These are phyloP conservation scores for Agonopterix subpropinquella DNA, from an alignment of 2,888 invertebrate species.

Conservation along the genomic window DNA sequence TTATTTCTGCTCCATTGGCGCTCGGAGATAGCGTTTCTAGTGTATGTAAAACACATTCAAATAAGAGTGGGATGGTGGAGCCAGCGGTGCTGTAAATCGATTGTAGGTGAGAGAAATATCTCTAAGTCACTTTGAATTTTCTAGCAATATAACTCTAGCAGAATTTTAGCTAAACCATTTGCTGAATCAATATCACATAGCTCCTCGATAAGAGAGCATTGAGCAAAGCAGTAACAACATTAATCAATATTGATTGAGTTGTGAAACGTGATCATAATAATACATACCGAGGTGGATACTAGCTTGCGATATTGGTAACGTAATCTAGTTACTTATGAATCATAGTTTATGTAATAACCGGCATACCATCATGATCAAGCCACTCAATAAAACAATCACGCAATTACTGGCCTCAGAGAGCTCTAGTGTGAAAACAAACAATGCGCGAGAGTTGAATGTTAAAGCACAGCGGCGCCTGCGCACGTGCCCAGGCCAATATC, in stretches of 20 bases:
- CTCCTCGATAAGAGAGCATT: no score
- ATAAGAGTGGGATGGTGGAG: conserved; percentile 33
- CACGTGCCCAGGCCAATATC: conserved; percentile 50
- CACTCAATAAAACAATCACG: conserved; percentile 63
- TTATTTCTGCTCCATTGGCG: conserved; percentile 43
- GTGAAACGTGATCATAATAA: no score
- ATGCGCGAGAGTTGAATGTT: conserved; percentile 55
- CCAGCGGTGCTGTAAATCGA: conserved; percentile 14
- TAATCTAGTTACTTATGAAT: conserved; percentile 15
- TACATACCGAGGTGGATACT: no score
- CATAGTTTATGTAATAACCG: conserved; percentile 32
- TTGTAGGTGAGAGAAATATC: conserved; percentile 9
- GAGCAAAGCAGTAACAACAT: no score
- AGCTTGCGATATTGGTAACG: no score
- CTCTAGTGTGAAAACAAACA: conserved; percentile 58
- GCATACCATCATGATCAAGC: conserved; percentile 21
- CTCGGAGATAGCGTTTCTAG: conserved; percentile 35
- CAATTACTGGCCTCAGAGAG: conserved; percentile 27
- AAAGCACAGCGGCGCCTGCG: conserved; percentile 50
- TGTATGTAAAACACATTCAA: conserved; percentile 59
- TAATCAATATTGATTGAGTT: no score
- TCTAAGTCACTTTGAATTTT: conserved; percentile 3
- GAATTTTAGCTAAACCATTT: not conserved
- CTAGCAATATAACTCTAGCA: not conserved
- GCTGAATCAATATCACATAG: no score